Percentiles rank a stretch among this genome's conserved stretches.
Conservation (phyloP, 2,797 vertebrate genomes). For the Micropoecilia bifurca region DNA sequence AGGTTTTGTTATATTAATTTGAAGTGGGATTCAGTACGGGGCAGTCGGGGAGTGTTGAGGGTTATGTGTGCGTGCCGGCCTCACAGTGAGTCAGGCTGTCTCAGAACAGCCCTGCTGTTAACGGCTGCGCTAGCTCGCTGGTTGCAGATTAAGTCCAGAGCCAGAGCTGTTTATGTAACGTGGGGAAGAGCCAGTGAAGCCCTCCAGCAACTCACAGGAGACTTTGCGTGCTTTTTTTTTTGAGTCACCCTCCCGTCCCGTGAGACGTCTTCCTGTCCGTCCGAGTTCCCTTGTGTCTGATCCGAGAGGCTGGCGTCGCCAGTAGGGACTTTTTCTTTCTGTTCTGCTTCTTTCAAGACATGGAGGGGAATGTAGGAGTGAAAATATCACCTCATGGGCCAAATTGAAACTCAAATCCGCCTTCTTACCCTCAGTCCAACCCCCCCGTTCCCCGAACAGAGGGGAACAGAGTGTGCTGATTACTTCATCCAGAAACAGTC, state of each 20-base stretch:
- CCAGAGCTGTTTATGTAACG: constrained; percentile 74
- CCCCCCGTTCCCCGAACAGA: constrained; percentile 63
- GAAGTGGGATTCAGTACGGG: constrained; percentile 28
- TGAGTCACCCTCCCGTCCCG: constrained; percentile 45
- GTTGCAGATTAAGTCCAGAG: constrained; percentile 70
- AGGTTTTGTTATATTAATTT: constrained; percentile 48
- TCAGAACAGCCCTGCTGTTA: constrained; percentile 61
- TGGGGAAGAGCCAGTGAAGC: constrained; percentile 60
- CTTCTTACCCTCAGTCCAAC: constrained; percentile 54
- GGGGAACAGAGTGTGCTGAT: constrained; percentile 78
- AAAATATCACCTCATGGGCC: constrained; percentile 60
- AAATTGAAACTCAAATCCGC: constrained; percentile 52
- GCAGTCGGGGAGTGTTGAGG: constrained; percentile 26
- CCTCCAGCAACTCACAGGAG: constrained; percentile 54
- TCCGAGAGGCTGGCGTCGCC: constrained; percentile 49
- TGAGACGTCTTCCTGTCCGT: constrained; percentile 47
- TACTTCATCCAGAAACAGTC: constrained; percentile 63
- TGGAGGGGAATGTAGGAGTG: constrained; percentile 63
- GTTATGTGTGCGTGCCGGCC: constrained; percentile 10
- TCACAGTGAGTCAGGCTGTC: constrained; percentile 56
- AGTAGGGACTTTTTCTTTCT: constrained; percentile 28
- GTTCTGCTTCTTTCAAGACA: constrained; percentile 67
- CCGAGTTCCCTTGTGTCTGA: constrained; percentile 42
- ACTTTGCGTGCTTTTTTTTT: constrained; percentile 30
- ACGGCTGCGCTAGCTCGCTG: constrained; percentile 53